Evolutionary conservation across 1,140 invertebrate species (phyloP), one percentile per base, ranked within the genome.

Genomic region (Caerostris extrusa): DNA sequence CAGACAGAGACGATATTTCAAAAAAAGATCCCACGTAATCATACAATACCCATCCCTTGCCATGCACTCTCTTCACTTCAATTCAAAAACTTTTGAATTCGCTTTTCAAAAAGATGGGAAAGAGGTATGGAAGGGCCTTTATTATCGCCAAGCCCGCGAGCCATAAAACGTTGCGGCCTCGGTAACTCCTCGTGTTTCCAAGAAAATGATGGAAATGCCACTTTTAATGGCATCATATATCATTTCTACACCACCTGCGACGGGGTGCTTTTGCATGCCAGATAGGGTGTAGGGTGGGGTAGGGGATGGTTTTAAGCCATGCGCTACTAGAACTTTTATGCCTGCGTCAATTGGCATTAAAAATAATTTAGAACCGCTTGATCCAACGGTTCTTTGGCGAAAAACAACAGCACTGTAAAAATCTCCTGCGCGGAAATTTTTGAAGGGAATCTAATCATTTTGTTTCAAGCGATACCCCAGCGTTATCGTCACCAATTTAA

Each of bases 131-230:
- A 10, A 12, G 17, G 10, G 14, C 82, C 82, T 85, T 85, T 85
- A 85, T 90, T 57, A 58, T 85, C 82, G 82, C 55, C 55, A 64
- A 61, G 57, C 67, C 69, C 17, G 67, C 17, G 34, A 90, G 89
- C 89, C 89, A 85, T 91, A 91, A 91, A 91, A 91, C 81, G 90
- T 91, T 91, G 90, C 50, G 64, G 71, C 71, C 71, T 77, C 53
- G 34, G 50, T 77, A 77, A 77, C 82, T 85, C 57, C 19, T 85
- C 90, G 90, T 85, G 81, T 91, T 91, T 91, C 90, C 81, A 57
- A 85, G 77, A 85, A 85, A 83, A 85, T 91, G 90, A 91, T 91
- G 90, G 90, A 91, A 91, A 64, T 91, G 90, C 90, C 90, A 91
- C 58, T 91, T 91, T 91, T 91, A 91, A 91, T 91, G 90, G 90